Conservation (phyloP, 2,113 vertebrate genomes). For the Malurus alboscapulatus region DNA sequence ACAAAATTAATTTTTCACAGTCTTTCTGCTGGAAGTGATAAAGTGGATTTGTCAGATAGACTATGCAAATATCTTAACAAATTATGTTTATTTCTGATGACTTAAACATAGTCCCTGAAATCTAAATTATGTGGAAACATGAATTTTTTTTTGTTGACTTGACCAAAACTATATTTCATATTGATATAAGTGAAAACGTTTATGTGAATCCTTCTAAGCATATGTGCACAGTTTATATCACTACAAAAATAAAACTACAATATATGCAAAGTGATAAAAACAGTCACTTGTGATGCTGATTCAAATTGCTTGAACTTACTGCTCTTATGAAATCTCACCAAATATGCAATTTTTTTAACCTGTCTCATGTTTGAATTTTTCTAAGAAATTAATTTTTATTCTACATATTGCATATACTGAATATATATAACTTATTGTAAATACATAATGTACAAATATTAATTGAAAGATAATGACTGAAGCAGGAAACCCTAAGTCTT, state of each 20-base stretch:
- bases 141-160: not conserved
- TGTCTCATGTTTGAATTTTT: not conserved
- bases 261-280: not conserved
- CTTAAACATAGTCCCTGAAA: not conserved
- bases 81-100: not conserved
- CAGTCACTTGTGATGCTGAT: not conserved
- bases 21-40: not conserved
- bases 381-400: not conserved
- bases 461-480: not conserved
- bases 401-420: not conserved
- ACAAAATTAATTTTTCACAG: not conserved
- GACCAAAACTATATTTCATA: not conserved
- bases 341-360: not conserved
- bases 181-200: not conserved
- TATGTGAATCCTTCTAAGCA: accelerated
- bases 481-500: not conserved
- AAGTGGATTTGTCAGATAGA: not conserved
- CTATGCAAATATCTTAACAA: not conserved
- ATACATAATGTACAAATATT: not conserved
- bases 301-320: not conserved
- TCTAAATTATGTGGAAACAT: not conserved
- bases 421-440: not conserved
- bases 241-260: not conserved
- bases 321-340: not conserved
- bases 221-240: not conserved